These are phyloP conservation scores for Neomorphus geoffroyi DNA, from an alignment of 2,797 vertebrate genomes.

Conservation along the genomic window DNA sequence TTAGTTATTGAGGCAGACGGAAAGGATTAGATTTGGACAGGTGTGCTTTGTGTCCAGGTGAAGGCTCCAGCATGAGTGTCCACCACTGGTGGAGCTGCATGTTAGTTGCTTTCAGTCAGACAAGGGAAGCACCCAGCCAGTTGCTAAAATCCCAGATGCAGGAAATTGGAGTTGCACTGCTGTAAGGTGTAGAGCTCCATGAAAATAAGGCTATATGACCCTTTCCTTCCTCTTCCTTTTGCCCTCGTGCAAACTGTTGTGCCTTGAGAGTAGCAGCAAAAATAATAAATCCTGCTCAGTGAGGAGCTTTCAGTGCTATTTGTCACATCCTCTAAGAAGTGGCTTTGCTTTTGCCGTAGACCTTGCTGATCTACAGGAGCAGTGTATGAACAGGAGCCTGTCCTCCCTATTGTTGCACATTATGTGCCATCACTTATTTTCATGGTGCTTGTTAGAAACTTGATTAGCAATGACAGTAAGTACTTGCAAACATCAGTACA, in stretches of 20 bases:
- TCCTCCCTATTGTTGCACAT: accelerated
- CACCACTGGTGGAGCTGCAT: neutral
- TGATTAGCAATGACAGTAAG: neutral
- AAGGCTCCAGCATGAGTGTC: neutral
- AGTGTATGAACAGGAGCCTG: neutral
- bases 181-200: neutral
- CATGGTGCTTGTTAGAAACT: neutral
- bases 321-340: neutral
- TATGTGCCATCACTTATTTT: neutral
- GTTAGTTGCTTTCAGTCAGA: neutral
- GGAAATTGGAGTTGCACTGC: neutral
- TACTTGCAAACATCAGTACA: neutral
- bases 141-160: neutral
- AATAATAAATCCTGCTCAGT: neutral
- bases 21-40: neutral
- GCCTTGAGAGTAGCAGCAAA: neutral
- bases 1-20: neutral
- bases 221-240: neutral
- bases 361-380: neutral
- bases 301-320: neutral
- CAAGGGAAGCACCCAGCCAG: neutral
- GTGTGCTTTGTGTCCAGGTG: neutral
- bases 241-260: neutral
- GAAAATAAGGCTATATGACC: neutral
- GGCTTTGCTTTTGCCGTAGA: neutral